Base-by-base conservation (phyloP, 92 coral and sea anemone genomes). In the Phymanthus crucifer region DNA sequence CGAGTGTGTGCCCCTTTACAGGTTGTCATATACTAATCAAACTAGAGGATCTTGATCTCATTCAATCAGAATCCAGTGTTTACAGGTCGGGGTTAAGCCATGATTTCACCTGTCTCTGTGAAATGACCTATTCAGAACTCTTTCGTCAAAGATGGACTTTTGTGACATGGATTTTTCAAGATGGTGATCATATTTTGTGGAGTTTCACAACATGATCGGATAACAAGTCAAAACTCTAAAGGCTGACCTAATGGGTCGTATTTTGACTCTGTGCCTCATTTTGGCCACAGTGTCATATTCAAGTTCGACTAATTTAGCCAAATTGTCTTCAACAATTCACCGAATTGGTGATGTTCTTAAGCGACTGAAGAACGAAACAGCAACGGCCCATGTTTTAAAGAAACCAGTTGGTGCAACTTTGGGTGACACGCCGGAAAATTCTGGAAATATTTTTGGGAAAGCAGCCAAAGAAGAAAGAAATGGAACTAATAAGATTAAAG, bases 21-120 rank as follows among this genome's bases (percentile, higher is more conserved):
- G 75, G 83, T 79, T 43, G 75, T 79, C 75, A 64, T 47, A 46
- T 47, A 70, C 33, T 68, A 69, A 48, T 48, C 70, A 65, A n/a
- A 68, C 66, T 23, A 79, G 66, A 43, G 69, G 68, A 79, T 69
- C 43, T 69, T 79, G 47, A 27, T 70, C 36, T 70, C 54, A 79
- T 79, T 79, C 75, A 79, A 79, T 79, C 83, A 79, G 74, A 67
- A 67, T 65, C 70, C 52, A 37, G 26, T 33, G 66, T 67, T 69
- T 37, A 71, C 83, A 68, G 83, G 83, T 79, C 18, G 45, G 34
- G 75, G 83, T 79, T 45, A 70, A 33, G n/a, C 72, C 27, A 18
- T 77, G 72, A 77, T n/a, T 61, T 40, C 35, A 77, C 64, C 81
- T 77, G 81, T 48, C 81, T 35, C n/a, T 33, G 40, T 32, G 32